These are phyloP conservation scores for Oncorhynchus gorbuscha DNA, from an alignment of 2,113 vertebrate genomes.

Conservation along the genomic window DNA sequence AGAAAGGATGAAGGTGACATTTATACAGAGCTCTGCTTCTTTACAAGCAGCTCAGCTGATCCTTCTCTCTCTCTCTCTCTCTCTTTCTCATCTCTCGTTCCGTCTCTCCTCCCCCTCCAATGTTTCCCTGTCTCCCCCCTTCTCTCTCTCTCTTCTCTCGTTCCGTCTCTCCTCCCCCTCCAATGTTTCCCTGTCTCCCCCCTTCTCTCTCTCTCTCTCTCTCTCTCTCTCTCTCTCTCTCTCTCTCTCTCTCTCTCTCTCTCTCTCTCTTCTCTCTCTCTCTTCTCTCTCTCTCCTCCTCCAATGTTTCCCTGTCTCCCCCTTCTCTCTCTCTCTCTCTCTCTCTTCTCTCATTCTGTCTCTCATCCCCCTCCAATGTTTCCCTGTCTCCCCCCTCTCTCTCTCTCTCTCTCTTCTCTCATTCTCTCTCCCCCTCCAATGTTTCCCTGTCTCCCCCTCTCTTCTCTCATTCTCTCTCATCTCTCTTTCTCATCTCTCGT, in stretches of 20 bases:
- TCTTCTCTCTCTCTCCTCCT: too few species aligned
- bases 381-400: neutral
- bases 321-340: too few species aligned
- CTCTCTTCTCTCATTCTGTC: too few species aligned
- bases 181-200: neutral
- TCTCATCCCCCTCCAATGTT: neutral
- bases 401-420: neutral
- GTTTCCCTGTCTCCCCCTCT: too few species aligned
- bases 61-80: neutral
- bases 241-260: neutral
- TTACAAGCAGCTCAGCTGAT: constrained; percentile 41
- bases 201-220: neutral
- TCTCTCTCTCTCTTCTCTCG: neutral
- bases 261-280: too few species aligned
- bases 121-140: neutral
- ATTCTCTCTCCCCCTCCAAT: neutral
- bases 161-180: neutral
- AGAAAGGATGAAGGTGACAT: constrained; percentile 55
- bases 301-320: too few species aligned
- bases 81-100: neutral
- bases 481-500: neutral
- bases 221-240: too few species aligned
- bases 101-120: neutral
- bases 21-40: constrained; percentile 60
- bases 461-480: too few species aligned